Evolutionary conservation across 2,113 vertebrate genomes (phyloP).

Genomic region (Saimiri boliviensis): DNA sequence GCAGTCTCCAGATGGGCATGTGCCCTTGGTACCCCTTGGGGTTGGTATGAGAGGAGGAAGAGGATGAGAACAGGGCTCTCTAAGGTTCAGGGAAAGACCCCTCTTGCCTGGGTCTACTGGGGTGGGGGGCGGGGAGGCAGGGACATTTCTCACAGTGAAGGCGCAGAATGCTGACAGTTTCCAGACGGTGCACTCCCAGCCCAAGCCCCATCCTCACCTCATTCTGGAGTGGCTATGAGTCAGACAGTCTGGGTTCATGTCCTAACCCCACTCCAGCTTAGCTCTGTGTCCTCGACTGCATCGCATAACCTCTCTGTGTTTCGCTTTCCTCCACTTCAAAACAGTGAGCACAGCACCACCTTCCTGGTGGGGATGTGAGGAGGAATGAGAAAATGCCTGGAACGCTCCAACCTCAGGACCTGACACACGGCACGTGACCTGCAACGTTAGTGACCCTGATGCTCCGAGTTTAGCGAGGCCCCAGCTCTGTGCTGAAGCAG

Average conservation of each 20-base stretch:
- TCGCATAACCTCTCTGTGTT: background rate
- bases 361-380: background rate
- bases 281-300: background rate
- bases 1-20: background rate
- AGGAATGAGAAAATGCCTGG: background rate
- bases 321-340: background rate
- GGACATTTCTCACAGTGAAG: background rate
- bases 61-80: background rate
- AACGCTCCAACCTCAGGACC: background rate
- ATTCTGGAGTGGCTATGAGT: background rate
- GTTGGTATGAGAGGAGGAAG: background rate
- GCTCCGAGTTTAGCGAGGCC: background rate
- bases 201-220: background rate
- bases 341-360: background rate
- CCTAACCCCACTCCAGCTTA: background rate
- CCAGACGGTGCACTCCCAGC: background rate
- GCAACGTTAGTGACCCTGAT: background rate
- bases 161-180: background rate
- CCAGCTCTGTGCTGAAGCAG: background rate
- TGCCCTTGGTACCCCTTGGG: background rate
- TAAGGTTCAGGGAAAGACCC: background rate
- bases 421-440: rapidly evolving
- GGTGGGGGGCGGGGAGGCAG: background rate
- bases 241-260: background rate
- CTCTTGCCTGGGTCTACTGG: background rate